Conservation (phyloP, 2,888 invertebrate genomes). For the Clanis bilineata region DNA sequence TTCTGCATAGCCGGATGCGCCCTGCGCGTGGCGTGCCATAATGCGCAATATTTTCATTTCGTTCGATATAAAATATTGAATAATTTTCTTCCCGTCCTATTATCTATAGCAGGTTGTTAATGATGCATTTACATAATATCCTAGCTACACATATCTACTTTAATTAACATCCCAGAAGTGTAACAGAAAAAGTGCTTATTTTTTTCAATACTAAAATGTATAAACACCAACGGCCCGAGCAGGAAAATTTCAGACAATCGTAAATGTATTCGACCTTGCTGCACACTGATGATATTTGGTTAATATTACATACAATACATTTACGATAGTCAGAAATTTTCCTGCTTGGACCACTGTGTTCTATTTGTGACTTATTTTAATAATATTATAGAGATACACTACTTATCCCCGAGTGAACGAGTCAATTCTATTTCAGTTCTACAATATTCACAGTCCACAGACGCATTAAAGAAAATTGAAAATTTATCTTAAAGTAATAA, state of each 20-base stretch:
- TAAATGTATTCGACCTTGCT: too few relatives aligned
- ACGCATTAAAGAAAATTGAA: constrained; percentile 6
- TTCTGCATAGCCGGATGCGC: neutral
- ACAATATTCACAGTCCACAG: neutral
- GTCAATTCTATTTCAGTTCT: neutral
- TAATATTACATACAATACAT: too few relatives aligned
- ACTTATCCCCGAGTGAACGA: neutral
- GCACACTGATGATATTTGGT: too few relatives aligned
- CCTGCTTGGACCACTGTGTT: too few relatives aligned
- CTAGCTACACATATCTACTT: neutral
- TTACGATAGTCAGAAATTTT: too few relatives aligned
- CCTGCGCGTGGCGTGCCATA: neutral
- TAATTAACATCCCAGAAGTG: neutral
- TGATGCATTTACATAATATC: neutral
- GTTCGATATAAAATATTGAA: neutral
- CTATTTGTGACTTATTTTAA: too few relatives aligned
- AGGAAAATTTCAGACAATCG: too few relatives aligned
- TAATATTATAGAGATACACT: too few relatives aligned
- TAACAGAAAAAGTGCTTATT: neutral
- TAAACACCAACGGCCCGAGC: too few relatives aligned
- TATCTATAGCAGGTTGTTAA: neutral
- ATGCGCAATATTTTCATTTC: neutral
- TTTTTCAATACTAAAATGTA: too few relatives aligned
- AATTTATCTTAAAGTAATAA: neutral
- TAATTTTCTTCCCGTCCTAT: neutral